Conservation (phyloP, 1,140 invertebrate genomes). For the Cataglyphis hispanica region DNA sequence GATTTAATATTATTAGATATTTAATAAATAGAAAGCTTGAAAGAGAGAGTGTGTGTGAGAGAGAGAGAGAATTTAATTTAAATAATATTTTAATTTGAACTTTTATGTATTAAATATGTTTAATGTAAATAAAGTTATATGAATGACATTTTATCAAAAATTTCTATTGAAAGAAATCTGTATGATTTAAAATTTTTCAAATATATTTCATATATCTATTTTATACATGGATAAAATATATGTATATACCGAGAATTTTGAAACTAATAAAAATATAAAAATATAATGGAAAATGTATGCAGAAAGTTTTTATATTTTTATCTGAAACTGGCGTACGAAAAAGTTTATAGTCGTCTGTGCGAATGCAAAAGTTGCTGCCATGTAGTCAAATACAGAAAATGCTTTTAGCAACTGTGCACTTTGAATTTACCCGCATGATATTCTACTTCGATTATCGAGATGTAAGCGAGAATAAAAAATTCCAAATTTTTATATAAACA, state of each 20-base stretch:
- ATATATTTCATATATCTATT: background rate
- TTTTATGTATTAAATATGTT: background rate
- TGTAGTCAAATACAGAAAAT: slow-evolving; percentile 27
- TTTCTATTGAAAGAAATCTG: background rate
- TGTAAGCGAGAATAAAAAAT: background rate
- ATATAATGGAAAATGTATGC: background rate
- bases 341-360: background rate
- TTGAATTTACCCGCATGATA: background rate
- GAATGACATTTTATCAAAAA: background rate
- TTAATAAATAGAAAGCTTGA: background rate
- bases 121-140: background rate
- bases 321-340: slow-evolving; percentile 1
- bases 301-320: slow-evolving; percentile 9
- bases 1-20: background rate
- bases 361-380: slow-evolving; percentile 1
- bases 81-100: background rate
- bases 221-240: background rate
- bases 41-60: no score
- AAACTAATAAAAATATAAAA: background rate
- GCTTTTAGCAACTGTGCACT: slow-evolving; percentile 8
- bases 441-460: background rate
- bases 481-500: slow-evolving; percentile 4
- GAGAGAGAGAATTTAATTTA: background rate
- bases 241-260: background rate
- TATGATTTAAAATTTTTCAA: background rate